Evolutionary conservation across 2,797 vertebrate species (phyloP).

Genomic region (Kryptopterus vitreolus): DNA sequence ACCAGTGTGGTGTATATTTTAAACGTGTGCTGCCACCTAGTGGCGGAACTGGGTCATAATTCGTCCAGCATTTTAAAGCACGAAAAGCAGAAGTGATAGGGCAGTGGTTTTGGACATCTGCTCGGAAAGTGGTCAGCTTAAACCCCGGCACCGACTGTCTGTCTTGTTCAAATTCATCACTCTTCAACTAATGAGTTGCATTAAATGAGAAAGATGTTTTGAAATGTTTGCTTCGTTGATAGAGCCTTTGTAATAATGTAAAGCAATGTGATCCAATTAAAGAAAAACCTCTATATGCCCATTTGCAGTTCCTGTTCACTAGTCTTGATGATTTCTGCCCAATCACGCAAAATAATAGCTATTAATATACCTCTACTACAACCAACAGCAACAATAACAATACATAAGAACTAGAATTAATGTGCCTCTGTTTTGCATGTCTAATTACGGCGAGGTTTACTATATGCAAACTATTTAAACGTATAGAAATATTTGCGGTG

Average conservation of each 20-base stretch:
- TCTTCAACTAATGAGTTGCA: no score
- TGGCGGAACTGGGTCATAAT: constrained; percentile 1
- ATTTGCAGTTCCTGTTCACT: neutral
- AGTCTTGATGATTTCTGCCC: neutral
- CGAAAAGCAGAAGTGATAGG: neutral
- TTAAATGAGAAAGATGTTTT: neutral
- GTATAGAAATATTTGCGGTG: neutral
- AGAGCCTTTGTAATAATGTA: neutral
- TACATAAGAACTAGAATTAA: neutral
- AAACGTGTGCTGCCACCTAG: constrained; percentile 20
- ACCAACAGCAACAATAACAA: neutral
- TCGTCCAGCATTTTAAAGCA: neutral
- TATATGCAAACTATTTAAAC: neutral
- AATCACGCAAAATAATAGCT: no score
- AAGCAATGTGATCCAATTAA: neutral
- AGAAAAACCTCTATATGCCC: no score
- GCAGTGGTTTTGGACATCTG: no score
- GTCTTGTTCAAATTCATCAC: no score
- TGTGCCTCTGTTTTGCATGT: neutral
- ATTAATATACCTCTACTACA: neutral
- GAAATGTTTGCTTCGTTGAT: neutral
- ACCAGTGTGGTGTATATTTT: neutral
- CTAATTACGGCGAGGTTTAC: neutral
- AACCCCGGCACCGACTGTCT: no score
- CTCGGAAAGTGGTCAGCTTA: no score